A percentile compares a stretch with the other conserved stretches of the same genome.
Evolutionary conservation across 2,797 vertebrate genomes (phyloP).

Genomic region (Cyclopterus lumpus): DNA sequence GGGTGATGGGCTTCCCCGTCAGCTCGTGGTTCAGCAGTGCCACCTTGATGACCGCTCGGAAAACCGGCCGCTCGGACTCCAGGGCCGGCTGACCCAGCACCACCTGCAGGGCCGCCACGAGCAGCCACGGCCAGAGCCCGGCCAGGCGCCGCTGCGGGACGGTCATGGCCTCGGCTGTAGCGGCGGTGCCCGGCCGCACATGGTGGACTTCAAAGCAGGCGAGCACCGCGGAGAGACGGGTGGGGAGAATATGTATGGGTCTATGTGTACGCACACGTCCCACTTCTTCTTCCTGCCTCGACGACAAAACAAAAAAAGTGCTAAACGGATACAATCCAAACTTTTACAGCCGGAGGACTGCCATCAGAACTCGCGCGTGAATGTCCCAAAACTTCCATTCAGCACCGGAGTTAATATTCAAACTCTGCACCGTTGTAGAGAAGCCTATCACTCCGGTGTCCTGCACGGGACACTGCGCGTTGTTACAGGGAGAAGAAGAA

Average conservation of each 20-base stretch:
- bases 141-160: constrained; percentile 91
- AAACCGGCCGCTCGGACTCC: constrained; percentile 89
- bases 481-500: background rate
- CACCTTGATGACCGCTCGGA: constrained; percentile 93
- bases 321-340: constrained; percentile 54
- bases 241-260: background rate
- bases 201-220: constrained; percentile 87
- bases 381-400: constrained; percentile 61
- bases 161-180: constrained; percentile 96
- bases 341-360: constrained; percentile 45
- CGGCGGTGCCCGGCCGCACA: constrained; percentile 91
- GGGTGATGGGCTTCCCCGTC: constrained; percentile 84
- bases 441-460: constrained; percentile 7
- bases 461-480: constrained; percentile 24
- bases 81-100: constrained; percentile 88
- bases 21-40: constrained; percentile 90
- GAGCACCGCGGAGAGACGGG: constrained; percentile 60
- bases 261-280: constrained; percentile 9
- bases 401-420: constrained; percentile 57
- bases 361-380: constrained; percentile 51
- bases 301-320: constrained; percentile 12
- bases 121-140: constrained; percentile 91
- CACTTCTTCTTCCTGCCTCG: constrained; percentile 5
- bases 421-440: constrained; percentile 5
- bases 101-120: constrained; percentile 93